These are phyloP conservation scores for Lophius piscatorius DNA, from an alignment of 2,113 vertebrate species.

Conservation along the genomic window DNA sequence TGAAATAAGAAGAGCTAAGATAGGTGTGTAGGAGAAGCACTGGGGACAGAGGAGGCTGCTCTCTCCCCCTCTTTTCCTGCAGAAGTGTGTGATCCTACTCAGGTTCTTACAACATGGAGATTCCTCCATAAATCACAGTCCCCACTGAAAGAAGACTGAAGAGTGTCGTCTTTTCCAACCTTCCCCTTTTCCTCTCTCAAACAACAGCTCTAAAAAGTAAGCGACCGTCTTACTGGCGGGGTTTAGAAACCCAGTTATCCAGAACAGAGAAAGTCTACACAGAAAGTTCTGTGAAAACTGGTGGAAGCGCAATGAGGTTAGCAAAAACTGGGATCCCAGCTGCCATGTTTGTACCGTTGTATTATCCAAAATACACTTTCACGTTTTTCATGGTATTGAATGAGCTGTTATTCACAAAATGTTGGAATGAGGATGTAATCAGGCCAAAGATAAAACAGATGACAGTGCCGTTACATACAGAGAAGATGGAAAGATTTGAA, in stretches of 20 bases:
- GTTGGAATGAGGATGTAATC: neutral
- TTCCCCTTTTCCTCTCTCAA: slow-evolving; percentile 34
- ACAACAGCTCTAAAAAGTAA: slow-evolving; percentile 46
- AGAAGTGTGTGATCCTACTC: slow-evolving; percentile 65
- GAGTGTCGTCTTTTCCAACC: slow-evolving; percentile 37
- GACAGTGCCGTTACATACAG: neutral
- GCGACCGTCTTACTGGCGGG: slow-evolving; percentile 47
- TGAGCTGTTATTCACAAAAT: neutral
- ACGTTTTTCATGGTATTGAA: no score
- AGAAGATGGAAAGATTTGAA: neutral
- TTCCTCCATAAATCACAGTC: slow-evolving; percentile 75
- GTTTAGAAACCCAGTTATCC: slow-evolving; percentile 49
- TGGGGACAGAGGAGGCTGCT: slow-evolving; percentile 60
- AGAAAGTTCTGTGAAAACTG: slow-evolving; percentile 12
- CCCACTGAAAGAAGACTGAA: slow-evolving; percentile 59
- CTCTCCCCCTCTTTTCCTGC: slow-evolving; percentile 38
- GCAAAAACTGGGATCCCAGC: slow-evolving; percentile 11
- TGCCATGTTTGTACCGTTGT: no score
- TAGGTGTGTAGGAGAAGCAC: slow-evolving; percentile 69
- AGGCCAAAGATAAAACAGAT: neutral
- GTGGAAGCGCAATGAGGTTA: slow-evolving; percentile 12
- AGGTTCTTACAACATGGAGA: slow-evolving; percentile 71
- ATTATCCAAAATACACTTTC: no score
- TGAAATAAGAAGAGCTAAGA: slow-evolving; percentile 74
- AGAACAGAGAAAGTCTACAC: slow-evolving; percentile 36